Evolutionary conservation across 1,140 invertebrate genomes (phyloP).

Genomic region (Dermatophagoides farinae): DNA sequence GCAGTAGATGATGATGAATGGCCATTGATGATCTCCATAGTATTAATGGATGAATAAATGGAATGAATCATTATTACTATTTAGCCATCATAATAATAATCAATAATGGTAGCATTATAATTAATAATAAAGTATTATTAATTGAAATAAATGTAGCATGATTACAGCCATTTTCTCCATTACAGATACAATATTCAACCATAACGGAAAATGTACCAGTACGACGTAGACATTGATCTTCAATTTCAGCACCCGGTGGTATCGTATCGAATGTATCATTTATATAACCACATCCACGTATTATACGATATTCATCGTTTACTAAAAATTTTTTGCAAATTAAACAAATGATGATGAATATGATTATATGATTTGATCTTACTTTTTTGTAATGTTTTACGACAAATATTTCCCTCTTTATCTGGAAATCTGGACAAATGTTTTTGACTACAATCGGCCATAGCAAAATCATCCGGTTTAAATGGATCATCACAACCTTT

Average conservation of each 20-base stretch:
- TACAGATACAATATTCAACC: constrained; percentile 19
- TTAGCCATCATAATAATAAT: background rate
- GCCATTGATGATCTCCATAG: too few relatives aligned
- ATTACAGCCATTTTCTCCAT: constrained; percentile 18
- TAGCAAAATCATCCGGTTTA: constrained; percentile 51
- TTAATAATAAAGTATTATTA: background rate
- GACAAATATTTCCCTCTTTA: constrained; percentile 38
- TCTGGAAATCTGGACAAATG: constrained; percentile 37
- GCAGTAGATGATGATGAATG: too few relatives aligned
- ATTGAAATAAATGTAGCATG: background rate
- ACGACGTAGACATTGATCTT: constrained; percentile 18
- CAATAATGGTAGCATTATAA: background rate
- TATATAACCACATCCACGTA: constrained; percentile 18
- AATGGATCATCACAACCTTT: constrained; percentile 64
- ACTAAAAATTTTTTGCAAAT: constrained; percentile 12
- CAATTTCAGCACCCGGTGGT: background rate
- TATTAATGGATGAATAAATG: background rate
- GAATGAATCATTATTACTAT: background rate
- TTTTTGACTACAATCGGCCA: constrained; percentile 54
- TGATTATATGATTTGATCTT: constrained; percentile 20
- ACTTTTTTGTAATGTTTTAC: constrained; percentile 54
- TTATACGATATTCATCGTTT: constrained; percentile 16
- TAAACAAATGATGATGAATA: background rate
- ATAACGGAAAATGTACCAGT: constrained; percentile 19
- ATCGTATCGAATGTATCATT: constrained; percentile 7